Percentiles rank a stretch among this genome's conserved stretches.
phyloP scores from a whole-genome alignment of 2,797 vertebrate genomes.

The Sphenopsis melanotis region DNA sequence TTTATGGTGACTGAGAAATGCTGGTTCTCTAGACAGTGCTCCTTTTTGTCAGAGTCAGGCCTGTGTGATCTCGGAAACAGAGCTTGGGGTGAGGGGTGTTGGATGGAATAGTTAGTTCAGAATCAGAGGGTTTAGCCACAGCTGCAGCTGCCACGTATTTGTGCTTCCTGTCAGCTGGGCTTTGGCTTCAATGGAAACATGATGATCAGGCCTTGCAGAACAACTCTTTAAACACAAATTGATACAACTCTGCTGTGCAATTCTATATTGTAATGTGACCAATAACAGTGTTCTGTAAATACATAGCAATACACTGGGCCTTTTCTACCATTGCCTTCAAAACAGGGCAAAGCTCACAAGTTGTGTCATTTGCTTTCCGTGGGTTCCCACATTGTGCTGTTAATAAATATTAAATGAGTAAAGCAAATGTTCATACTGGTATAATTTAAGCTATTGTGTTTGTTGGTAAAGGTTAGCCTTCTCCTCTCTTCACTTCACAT shows the following conservation, averaged over 20 bases:
- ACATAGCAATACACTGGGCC: accelerated
- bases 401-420: neutral
- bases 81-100: neutral
- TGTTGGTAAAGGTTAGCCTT: neutral
- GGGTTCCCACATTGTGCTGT: neutral
- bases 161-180: neutral
- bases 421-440: neutral
- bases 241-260: neutral
- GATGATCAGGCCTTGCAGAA: neutral
- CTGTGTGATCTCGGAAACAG: neutral
- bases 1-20: neutral
- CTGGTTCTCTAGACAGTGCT: neutral
- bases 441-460: neutral
- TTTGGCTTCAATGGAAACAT: neutral
- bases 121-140: neutral
- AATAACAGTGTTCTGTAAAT: neutral
- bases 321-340: neutral
- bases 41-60: neutral
- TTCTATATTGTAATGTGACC: neutral
- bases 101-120: neutral
- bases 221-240: neutral
- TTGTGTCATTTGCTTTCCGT: neutral
- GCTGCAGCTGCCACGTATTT: neutral
- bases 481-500: neutral
- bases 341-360: neutral